Evolutionary conservation across 1,140 invertebrate genomes (phyloP).

Genomic region (Lanistes nyassanus): DNA sequence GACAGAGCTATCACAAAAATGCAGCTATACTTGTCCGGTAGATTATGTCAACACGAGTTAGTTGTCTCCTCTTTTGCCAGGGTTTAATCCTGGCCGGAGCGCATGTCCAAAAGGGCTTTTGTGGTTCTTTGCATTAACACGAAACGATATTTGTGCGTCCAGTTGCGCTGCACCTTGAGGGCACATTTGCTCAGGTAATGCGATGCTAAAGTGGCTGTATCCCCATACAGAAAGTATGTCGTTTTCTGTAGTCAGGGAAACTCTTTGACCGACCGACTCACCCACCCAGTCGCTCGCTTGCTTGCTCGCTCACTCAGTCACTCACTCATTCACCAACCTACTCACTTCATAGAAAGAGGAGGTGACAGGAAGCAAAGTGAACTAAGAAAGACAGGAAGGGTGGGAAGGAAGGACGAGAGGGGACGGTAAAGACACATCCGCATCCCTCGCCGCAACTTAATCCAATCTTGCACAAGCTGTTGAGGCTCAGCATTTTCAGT

Average conservation of each 20-base stretch:
- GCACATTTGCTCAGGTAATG: not conserved
- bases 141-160: too few species aligned
- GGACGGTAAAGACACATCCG: not conserved
- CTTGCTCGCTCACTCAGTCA: not conserved
- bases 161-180: not conserved
- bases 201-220: not conserved
- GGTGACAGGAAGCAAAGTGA: not conserved
- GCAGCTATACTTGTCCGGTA: too few species aligned
- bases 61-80: not conserved
- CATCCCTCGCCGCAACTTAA: not conserved
- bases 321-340: not conserved
- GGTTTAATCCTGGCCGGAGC: too few species aligned
- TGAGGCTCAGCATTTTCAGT: too few species aligned
- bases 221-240: not conserved
- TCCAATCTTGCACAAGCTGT: not conserved
- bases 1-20: too few species aligned
- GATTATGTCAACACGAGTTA: too few species aligned
- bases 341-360: not conserved
- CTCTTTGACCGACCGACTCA: not conserved
- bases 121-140: too few species aligned
- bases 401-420: slow-evolving; percentile 2
- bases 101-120: too few species aligned
- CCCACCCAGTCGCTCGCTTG: slow-evolving; percentile 1
- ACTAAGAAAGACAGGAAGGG: not conserved
- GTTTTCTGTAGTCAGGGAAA: not conserved